Evolutionary conservation across 2,888 invertebrate species (phyloP).

Genomic region (Melinaea marsaeus): DNA sequence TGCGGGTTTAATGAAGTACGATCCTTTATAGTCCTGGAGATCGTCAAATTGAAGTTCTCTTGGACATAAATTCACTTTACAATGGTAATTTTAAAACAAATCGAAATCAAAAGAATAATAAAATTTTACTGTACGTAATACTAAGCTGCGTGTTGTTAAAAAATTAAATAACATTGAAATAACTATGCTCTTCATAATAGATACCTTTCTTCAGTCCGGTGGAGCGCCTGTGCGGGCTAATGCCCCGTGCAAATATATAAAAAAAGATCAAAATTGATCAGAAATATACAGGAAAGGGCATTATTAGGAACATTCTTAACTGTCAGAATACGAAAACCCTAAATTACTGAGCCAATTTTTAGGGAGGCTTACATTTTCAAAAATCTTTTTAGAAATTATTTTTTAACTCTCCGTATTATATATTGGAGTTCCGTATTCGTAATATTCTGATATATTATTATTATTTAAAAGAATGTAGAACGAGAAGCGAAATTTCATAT

Average conservation of each 20-base stretch:
- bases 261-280: neutral
- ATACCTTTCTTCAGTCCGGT: no score
- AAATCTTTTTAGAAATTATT: neutral
- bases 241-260: no score
- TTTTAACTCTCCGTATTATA: neutral
- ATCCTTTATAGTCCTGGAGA: slow-evolving; percentile 20
- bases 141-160: neutral
- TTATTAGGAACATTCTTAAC: slow-evolving; percentile 1
- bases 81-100: slow-evolving; percentile 10
- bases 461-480: no score
- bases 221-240: no score
- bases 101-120: neutral
- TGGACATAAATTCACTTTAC: slow-evolving; percentile 15
- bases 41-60: slow-evolving; percentile 20
- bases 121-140: neutral
- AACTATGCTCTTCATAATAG: no score
- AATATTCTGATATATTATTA: no score
- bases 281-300: neutral
- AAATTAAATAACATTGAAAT: no score
- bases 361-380: neutral
- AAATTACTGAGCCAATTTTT: neutral
- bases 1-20: slow-evolving; percentile 27
- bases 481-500: no score
- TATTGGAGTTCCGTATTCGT: neutral
- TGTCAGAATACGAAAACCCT: slow-evolving; percentile 1